Conservation (phyloP, 1,140 invertebrate species). For the Parapsyche elsis region DNA sequence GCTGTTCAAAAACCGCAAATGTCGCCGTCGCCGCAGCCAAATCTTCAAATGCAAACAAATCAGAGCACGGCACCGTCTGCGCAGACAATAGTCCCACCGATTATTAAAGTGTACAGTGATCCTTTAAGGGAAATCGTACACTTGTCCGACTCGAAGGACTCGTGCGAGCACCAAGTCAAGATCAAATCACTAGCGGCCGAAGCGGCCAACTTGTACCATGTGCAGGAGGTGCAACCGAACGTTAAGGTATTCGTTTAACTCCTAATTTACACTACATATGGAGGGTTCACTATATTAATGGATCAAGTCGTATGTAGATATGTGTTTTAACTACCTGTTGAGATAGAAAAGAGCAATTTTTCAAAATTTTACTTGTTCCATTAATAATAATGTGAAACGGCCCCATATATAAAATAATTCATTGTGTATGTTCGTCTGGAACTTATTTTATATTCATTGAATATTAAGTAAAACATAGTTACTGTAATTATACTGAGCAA, state of each 20-base stretch:
- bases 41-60: neutral
- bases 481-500: too few relatives aligned
- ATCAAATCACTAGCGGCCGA: slow-evolving; percentile 51
- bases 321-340: too few relatives aligned
- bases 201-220: slow-evolving; percentile 53
- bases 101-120: slow-evolving; percentile 50
- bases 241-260: slow-evolving; percentile 41
- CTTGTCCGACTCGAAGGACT: slow-evolving; percentile 53
- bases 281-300: too few relatives aligned
- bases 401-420: too few relatives aligned
- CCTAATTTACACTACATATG: neutral
- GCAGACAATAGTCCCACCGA: neutral
- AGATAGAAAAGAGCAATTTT: too few relatives aligned
- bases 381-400: too few relatives aligned
- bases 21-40: neutral
- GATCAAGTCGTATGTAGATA: too few relatives aligned
- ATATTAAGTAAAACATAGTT: too few relatives aligned
- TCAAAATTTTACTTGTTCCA: too few relatives aligned
- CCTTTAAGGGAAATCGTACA: slow-evolving; percentile 51
- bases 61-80: neutral
- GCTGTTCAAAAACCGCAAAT: neutral
- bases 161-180: slow-evolving; percentile 50
- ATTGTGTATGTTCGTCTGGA: too few relatives aligned
- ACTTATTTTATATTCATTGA: too few relatives aligned
- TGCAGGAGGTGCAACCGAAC: slow-evolving; percentile 51